These are phyloP conservation scores for Chauna torquata DNA, from an alignment of 2,113 vertebrate genomes.

Conservation along the genomic window DNA sequence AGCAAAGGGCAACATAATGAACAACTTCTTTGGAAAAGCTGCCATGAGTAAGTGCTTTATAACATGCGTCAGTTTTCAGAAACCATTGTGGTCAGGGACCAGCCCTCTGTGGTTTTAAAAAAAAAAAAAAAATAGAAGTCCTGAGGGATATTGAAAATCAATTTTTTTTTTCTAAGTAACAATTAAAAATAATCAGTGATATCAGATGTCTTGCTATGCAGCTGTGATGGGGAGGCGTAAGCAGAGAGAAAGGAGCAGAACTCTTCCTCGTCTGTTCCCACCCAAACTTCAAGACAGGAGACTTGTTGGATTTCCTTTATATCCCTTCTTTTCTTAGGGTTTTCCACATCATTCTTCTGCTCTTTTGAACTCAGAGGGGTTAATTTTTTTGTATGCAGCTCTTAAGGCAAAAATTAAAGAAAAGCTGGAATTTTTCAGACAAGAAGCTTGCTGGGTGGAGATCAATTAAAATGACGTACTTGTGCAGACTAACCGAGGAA, in stretches of 20 bases:
- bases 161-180: neutral
- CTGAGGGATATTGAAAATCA: neutral
- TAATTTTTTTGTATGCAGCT: neutral
- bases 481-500: slow-evolving; percentile 31
- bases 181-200: neutral
- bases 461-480: slow-evolving; percentile 49
- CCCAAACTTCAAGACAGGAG: neutral
- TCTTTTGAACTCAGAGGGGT: neutral
- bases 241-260: neutral
- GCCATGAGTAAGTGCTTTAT: slow-evolving; percentile 82
- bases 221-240: neutral
- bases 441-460: slow-evolving; percentile 37
- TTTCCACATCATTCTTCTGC: neutral
- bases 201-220: neutral
- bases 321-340: neutral
- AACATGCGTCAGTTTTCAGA: neutral
- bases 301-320: neutral
- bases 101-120: neutral
- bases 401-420: slow-evolving; percentile 4
- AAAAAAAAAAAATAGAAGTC: neutral
- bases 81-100: neutral
- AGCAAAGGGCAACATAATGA: slow-evolving; percentile 76
- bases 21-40: slow-evolving; percentile 92
- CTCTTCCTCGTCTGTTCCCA: neutral
- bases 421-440: slow-evolving; percentile 28